Evolutionary conservation across 1,140 invertebrate species (phyloP), one percentile per base, ranked within the genome.

Genomic region (Ganaspis sp.): DNA sequence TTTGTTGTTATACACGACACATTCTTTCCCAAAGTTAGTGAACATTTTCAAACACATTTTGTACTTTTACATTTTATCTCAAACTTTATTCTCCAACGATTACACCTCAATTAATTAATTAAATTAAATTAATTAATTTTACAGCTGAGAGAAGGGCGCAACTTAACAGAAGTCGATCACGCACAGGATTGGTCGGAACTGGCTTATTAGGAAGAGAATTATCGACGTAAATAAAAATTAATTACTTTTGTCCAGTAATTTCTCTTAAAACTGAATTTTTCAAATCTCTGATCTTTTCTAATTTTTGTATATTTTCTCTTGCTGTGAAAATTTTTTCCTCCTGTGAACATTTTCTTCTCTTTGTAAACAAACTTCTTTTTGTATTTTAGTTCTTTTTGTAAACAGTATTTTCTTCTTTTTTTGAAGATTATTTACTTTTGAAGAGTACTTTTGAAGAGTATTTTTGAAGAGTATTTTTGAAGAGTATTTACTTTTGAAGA

Each of bases 111-210:
- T 26, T 23, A 17, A 73, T 53, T 15, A 76, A 71, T 77, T 54
- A 75, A 26, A 73, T 84, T 73, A 70, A 69, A 86, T n/a, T 69
- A 38, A 42, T 69, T 40, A 40, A 38, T 69, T 92, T 92, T 91
- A 42, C 87, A 96, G 96, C 96, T 87, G 96, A 97, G 91, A 92
- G 96, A 88, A 92, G 96, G 88, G 96, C 96, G 17, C 96, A 97
- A 90, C 90, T 98, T 75, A 97, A 96, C 87, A 90, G 97, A 81
- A 97, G 96, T 84, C 91, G 97, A 77, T 97, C 96, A 6, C 91
- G 96, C 80, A 96, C 95, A 45, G 95, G 95, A 70, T 92, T 96
- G 49, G 93, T 94, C 73, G 93, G 93, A 81, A 87, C 89, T 74
- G 92, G 91, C 73, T 89, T 92, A 69, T 87, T 92, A 45, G 92